Base-by-base conservation (phyloP, 2,797 vertebrate genomes). In the Emydoidea blandingii region DNA sequence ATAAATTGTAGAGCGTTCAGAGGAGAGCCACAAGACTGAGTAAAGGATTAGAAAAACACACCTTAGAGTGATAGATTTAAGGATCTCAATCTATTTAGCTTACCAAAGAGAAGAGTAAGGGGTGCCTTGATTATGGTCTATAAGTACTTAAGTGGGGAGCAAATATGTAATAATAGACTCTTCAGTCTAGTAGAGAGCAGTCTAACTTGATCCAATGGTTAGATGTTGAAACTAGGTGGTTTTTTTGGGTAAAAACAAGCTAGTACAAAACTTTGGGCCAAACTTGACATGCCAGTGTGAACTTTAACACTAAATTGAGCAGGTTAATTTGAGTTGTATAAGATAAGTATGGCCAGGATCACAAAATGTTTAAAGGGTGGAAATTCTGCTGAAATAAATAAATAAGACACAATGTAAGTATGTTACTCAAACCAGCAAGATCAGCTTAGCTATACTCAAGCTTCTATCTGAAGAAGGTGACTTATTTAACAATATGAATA, bases 281-380 rank as follows among this genome's bases (percentile, higher is more conserved):
- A 90, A 6, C 59, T 89, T 65, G 14, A 52, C 21, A 29, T 72
- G 21, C 79, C 79, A 27, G 53, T 90, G 49, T 52, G 86, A 50
- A 88, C 92, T 93, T 85, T 44, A 83, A 79, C 7, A 2, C 78
- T 81, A 79, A 53, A 85, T n/a, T 54, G 15, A 29, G 57, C 59
- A 47, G 4, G 16, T 88, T 89, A 29, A 50, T 12, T 90, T 93
- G 27, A 44, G 56, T 84, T 95, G 53, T 86, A 41, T 65, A 83
- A 53, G 85, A 87, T 25, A 85, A 93, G 57, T 34, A 41, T 79
- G 91, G 76, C 59, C 89, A 27, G 14, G 85, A 27, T 95, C 90
- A 88, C 84, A 53, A 29, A 82, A 85, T 74, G 44, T 84, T 84
- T 44, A 59, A 74, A 79, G 56, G 83, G 53, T 72, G 31, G 12